These are phyloP conservation scores for Ganaspis brasiliensis DNA, from an alignment of 2,888 invertebrate species.

Conservation along the genomic window DNA sequence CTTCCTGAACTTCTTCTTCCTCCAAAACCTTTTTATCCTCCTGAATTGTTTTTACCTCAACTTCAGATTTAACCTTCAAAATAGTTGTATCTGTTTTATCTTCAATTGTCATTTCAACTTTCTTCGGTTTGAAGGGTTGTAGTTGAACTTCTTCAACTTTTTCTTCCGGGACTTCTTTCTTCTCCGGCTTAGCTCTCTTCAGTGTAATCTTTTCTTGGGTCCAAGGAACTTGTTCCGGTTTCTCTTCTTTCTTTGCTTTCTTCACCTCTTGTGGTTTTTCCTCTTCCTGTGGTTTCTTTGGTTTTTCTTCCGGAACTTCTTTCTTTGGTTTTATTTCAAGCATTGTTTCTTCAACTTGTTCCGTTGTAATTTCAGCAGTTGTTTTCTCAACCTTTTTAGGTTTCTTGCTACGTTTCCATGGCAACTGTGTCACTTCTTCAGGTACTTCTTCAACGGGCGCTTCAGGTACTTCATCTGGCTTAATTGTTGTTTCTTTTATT, in stretches of 20 bases:
- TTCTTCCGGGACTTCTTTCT: slow-evolving; percentile 65
- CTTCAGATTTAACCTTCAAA: slow-evolving; percentile 56
- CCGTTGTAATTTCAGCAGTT: slow-evolving; percentile 11
- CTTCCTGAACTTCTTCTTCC: slow-evolving; percentile 59
- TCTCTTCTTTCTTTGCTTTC: slow-evolving; percentile 62
- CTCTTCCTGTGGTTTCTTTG: slow-evolving; percentile 63
- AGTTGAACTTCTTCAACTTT: slow-evolving; percentile 63
- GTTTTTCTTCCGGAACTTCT: slow-evolving; percentile 68
- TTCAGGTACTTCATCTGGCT: slow-evolving; percentile 59
- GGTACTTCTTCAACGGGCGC: slow-evolving; percentile 61
- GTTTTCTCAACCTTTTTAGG: slow-evolving; percentile 3
- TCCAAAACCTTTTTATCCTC: slow-evolving; percentile 61
- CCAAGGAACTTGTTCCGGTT: slow-evolving; percentile 64
- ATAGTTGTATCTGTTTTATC: slow-evolving; percentile 58
- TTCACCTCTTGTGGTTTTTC: slow-evolving; percentile 50
- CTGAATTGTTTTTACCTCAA: slow-evolving; percentile 54
- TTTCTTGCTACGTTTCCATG: slow-evolving; percentile 71
- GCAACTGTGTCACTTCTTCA: slow-evolving; percentile 58
- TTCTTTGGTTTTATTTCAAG: slow-evolving; percentile 57
- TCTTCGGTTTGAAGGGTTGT: slow-evolving; percentile 63
- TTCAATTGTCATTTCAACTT: slow-evolving; percentile 64
- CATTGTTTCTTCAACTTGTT: slow-evolving; percentile 2
- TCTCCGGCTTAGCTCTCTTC: slow-evolving; percentile 70
- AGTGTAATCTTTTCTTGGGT: slow-evolving; percentile 73
- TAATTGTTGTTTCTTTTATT: slow-evolving; percentile 25